A percentile compares a stretch with the other conserved stretches of the same genome.
phyloP scores from a whole-genome alignment of 2,888 invertebrate genomes.

The Dioctria linearis region DNA sequence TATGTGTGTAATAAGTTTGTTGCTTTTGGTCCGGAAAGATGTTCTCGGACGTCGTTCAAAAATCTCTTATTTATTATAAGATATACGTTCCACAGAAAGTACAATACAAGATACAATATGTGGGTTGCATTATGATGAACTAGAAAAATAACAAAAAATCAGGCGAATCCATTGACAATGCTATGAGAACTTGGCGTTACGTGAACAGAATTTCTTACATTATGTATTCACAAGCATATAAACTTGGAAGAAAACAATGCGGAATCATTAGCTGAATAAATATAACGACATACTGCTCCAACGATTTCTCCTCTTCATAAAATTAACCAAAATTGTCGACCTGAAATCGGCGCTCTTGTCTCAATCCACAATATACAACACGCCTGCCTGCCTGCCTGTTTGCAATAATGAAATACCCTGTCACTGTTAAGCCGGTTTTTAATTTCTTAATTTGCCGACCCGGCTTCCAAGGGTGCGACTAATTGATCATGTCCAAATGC shows the following conservation, averaged over 20 bases:
- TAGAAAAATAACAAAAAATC: neutral
- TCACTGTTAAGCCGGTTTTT: neutral
- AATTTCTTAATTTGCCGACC: conserved; percentile 26
- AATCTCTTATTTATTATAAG: neutral
- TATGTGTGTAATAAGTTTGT: neutral
- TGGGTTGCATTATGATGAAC: neutral
- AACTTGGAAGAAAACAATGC: neutral
- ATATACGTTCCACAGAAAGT: conserved; percentile 2
- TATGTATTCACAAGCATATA: conserved; percentile 5
- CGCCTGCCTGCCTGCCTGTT: neutral
- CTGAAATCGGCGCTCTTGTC: conserved; percentile 22
- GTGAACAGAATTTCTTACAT: conserved; percentile 32
- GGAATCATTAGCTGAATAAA: conserved; percentile 30
- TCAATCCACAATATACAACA: neutral
- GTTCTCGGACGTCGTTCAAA: conserved; percentile 4
- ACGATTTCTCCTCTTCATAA: neutral
- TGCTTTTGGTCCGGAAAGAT: conserved; percentile 4
- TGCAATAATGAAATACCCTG: too few relatives aligned
- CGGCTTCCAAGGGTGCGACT: conserved; percentile 15
- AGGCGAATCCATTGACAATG: conserved; percentile 16
- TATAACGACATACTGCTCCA: conserved; percentile 3
- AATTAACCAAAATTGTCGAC: neutral
- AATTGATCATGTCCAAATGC: conserved; percentile 34
- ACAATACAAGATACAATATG: neutral
- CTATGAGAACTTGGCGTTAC: conserved; percentile 38